Evolutionary conservation across 2,888 invertebrate genomes (phyloP).

Genomic region (Seira ritae): DNA sequence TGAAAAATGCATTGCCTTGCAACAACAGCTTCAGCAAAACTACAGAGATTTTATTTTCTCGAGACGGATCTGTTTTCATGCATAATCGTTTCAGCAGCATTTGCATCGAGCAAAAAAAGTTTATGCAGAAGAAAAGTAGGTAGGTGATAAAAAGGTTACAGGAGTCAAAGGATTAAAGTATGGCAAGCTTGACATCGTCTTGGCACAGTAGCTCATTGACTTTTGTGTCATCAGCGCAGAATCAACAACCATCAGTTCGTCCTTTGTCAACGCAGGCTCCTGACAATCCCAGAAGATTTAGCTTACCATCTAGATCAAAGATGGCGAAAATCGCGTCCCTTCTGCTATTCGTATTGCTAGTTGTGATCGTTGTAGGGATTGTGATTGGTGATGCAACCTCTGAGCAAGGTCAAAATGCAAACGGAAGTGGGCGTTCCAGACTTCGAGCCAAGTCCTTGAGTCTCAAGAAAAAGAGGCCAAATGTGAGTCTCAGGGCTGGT

Average conservation of each 20-base stretch:
- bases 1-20: not conserved
- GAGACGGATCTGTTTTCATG: not conserved
- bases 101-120: not conserved
- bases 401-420: not conserved
- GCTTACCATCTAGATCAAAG: slow-evolving; percentile 25
- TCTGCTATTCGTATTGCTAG: slow-evolving; percentile 35
- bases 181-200: slow-evolving; percentile 52
- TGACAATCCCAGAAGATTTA: slow-evolving; percentile 31
- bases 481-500: not conserved
- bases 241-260: slow-evolving; percentile 39
- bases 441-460: slow-evolving; percentile 29
- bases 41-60: not conserved
- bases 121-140: not conserved
- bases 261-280: slow-evolving; percentile 36
- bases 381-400: slow-evolving; percentile 34
- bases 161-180: slow-evolving; percentile 46
- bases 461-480: not conserved
- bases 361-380: slow-evolving; percentile 36
- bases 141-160: slow-evolving; percentile 42
- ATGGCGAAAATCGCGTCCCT: slow-evolving; percentile 63
- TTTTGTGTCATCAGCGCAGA: slow-evolving; percentile 56
- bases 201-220: slow-evolving; percentile 60
- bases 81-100: not conserved
- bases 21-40: not conserved
- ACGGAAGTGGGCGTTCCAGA: slow-evolving; percentile 6